phyloP scores from a whole-genome alignment of 2,113 vertebrate species.

The Phrynosoma blainvillii region DNA sequence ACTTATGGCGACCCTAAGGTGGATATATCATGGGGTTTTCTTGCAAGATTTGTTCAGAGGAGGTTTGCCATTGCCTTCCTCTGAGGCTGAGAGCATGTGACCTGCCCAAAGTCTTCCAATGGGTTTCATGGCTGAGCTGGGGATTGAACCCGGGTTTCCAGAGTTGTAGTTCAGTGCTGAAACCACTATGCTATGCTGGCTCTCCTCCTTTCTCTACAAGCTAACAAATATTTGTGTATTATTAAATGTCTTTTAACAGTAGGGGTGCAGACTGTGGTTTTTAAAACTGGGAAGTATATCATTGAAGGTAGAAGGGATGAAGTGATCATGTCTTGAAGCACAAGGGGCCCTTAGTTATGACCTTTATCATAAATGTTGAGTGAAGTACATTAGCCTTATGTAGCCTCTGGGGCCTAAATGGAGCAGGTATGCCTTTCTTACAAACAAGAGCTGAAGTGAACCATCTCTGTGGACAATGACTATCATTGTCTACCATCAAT shows the following conservation, averaged over 20 bases:
- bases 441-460: conserved; percentile 79
- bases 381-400: conserved; percentile 81
- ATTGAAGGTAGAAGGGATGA: conserved; percentile 27
- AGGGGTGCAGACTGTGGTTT: conserved; percentile 46
- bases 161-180: too few relatives aligned
- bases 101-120: too few relatives aligned
- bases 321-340: conserved; percentile 64
- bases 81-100: too few relatives aligned
- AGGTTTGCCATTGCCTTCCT: too few relatives aligned
- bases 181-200: too few relatives aligned
- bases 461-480: conserved; percentile 79
- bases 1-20: too few relatives aligned
- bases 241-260: not conserved
- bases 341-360: conserved; percentile 54
- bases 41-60: too few relatives aligned
- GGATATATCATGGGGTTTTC: too few relatives aligned
- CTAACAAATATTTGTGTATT: too few relatives aligned
- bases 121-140: too few relatives aligned
- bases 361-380: conserved; percentile 72
- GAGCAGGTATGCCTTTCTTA: conserved; percentile 87
- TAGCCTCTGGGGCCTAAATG: conserved; percentile 81
- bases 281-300: not conserved
- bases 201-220: too few relatives aligned
- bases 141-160: too few relatives aligned
- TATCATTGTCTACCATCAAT: conserved; percentile 80